Evolutionary conservation across 2,113 vertebrate species (phyloP).

Genomic region (Pseudolaguvia tuberculata): DNA sequence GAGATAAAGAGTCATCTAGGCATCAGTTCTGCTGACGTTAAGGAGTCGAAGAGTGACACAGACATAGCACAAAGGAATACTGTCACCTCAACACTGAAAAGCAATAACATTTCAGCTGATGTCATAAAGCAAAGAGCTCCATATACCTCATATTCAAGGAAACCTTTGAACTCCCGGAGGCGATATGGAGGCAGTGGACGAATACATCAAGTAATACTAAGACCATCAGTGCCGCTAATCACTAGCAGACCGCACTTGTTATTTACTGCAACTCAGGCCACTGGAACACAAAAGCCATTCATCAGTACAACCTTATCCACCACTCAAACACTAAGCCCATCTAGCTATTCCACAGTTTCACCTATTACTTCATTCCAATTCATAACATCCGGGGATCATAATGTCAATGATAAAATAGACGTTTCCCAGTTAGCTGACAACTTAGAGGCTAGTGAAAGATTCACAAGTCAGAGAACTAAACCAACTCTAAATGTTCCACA

Average conservation of each 20-base stretch:
- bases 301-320: slow-evolving; percentile 4
- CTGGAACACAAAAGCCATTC: slow-evolving; percentile 17
- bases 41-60: not conserved
- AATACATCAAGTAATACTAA: slow-evolving; percentile 64
- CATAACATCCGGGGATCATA: slow-evolving; percentile 9
- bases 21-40: slow-evolving; percentile 3
- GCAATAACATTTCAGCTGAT: slow-evolving; percentile 26
- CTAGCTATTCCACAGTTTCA: slow-evolving; percentile 18
- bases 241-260: slow-evolving; percentile 30
- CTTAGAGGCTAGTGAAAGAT: not conserved
- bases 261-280: slow-evolving; percentile 20
- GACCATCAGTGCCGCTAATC: slow-evolving; percentile 47
- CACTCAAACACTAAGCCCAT: not conserved
- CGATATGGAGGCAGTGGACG: slow-evolving; percentile 71
- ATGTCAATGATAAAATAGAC: too few relatives aligned
- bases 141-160: slow-evolving; percentile 53
- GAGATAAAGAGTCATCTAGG: slow-evolving; percentile 14
- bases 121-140: slow-evolving; percentile 25
- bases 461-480: not conserved
- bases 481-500: not conserved
- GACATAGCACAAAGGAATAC: not conserved
- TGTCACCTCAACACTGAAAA: slow-evolving; percentile 32
- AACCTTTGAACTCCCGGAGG: slow-evolving; percentile 64
- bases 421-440: too few relatives aligned
- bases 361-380: not conserved